phyloP scores from a whole-genome alignment of 2,888 invertebrate genomes.

The Eurytoma californica region DNA sequence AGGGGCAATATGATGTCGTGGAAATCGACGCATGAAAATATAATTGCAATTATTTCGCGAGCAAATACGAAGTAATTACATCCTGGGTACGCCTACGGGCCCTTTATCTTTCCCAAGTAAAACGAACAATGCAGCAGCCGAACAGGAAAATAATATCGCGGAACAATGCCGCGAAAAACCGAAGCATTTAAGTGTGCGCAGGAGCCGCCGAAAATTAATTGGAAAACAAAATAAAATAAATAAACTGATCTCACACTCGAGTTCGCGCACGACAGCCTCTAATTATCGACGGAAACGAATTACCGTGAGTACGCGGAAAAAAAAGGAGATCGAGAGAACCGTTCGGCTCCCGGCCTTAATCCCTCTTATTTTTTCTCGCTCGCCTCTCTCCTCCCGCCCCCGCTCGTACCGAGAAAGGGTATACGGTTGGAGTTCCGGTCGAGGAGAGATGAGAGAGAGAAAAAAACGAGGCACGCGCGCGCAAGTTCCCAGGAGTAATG shows the following conservation, averaged over 20 bases:
- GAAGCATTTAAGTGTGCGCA: neutral
- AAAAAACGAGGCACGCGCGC: neutral
- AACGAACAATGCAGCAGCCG: too few relatives aligned
- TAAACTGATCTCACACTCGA: too few relatives aligned
- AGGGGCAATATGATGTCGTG: neutral
- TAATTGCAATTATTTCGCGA: slow-evolving; percentile 26
- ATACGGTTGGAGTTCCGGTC: too few relatives aligned
- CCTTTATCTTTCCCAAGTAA: too few relatives aligned
- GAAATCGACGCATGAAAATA: slow-evolving; percentile 22
- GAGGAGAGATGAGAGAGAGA: neutral
- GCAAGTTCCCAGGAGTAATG: slow-evolving; percentile 8
- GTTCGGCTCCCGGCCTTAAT: neutral
- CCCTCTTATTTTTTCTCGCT: slow-evolving; percentile 12
- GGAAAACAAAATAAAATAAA: too few relatives aligned
- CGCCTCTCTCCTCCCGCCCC: neutral
- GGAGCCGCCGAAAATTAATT: neutral
- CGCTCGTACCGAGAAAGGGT: too few relatives aligned
- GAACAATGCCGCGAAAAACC: neutral
- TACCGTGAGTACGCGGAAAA: neutral
- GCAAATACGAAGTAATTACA: neutral
- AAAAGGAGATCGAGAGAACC: neutral
- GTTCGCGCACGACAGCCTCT: slow-evolving; percentile 2
- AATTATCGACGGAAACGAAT: slow-evolving; percentile 15
- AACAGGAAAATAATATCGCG: neutral
- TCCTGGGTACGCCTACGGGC: too few relatives aligned